A percentile compares a stretch with the other conserved stretches of the same genome.
These are phyloP conservation scores for Polypedilum vanderplanki DNA, from an alignment of 1,140 invertebrate genomes.

Conservation along the genomic window DNA sequence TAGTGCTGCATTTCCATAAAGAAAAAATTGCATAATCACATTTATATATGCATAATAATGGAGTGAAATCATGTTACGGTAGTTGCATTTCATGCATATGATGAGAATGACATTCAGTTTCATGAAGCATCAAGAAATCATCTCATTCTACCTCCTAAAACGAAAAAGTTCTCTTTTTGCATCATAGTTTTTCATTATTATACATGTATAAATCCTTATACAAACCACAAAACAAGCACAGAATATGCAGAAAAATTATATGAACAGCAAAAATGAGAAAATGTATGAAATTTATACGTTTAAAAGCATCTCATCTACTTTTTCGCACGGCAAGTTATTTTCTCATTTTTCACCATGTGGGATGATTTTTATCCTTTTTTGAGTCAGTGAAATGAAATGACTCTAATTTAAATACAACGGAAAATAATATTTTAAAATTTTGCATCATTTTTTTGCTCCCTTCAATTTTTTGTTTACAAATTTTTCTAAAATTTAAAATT, in stretches of 20 bases:
- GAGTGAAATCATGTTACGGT: constrained; percentile 17
- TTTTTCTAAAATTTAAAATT: no score
- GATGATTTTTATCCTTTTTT: no score
- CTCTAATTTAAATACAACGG: no score
- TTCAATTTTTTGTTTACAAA: no score
- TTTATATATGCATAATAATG: constrained; percentile 8
- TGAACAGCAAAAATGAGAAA: no score
- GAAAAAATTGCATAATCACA: neutral
- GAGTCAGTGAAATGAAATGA: no score
- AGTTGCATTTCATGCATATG: neutral
- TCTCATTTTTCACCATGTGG: no score
- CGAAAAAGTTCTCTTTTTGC: neutral
- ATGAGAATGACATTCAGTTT: neutral
- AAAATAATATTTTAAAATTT: no score
- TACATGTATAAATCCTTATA: neutral
- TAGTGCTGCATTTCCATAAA: neutral
- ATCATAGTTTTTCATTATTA: constrained; percentile 19
- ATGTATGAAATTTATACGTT: no score
- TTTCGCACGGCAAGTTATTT: no score
- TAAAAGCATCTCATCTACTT: no score
- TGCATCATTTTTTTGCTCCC: no score
- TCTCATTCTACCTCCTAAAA: neutral
- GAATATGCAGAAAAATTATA: neutral
- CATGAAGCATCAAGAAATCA: constrained; percentile 7
- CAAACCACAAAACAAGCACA: neutral